Evolutionary conservation across 1,140 invertebrate species (phyloP).

Genomic region (Hyphantria cunea): DNA sequence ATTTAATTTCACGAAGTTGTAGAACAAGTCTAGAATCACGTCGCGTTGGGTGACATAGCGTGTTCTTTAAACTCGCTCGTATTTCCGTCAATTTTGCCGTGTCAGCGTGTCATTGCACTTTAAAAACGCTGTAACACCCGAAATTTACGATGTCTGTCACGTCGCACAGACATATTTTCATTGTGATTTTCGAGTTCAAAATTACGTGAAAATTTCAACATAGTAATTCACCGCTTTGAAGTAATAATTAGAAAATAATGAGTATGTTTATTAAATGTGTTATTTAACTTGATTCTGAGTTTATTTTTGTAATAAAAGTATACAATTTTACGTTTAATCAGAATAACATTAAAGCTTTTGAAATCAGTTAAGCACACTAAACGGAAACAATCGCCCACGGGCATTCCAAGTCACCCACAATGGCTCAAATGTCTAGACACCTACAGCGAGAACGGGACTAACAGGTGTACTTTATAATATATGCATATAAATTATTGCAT

Average conservation of each 20-base stretch:
- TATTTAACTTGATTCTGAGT: background rate
- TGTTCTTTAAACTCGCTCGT: slow-evolving; percentile 55
- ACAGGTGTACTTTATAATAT: slow-evolving; percentile 16
- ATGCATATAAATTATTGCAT: background rate
- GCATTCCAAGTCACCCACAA: slow-evolving; percentile 27
- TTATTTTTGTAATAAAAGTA: too few species aligned
- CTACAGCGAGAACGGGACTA: slow-evolving; percentile 10
- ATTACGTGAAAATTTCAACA: slow-evolving; percentile 45
- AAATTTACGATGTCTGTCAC: slow-evolving; percentile 52
- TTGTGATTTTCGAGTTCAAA: slow-evolving; percentile 52
- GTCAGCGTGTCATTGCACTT: slow-evolving; percentile 56
- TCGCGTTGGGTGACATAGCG: slow-evolving; percentile 51
- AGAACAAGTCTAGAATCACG: slow-evolving; percentile 2
- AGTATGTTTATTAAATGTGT: too few species aligned
- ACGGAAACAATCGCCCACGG: slow-evolving; percentile 17
- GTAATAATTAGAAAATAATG: too few species aligned
- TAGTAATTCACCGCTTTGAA: slow-evolving; percentile 18
- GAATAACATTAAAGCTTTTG: slow-evolving; percentile 6
- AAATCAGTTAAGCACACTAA: slow-evolving; percentile 13
- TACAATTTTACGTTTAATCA: slow-evolving; percentile 3
- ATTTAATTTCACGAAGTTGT: too few species aligned
- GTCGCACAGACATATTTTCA: slow-evolving; percentile 56
- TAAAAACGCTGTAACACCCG: slow-evolving; percentile 44
- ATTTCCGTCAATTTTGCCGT: slow-evolving; percentile 53
- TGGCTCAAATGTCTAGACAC: slow-evolving; percentile 3